Base-by-base conservation (phyloP, 2,797 vertebrate genomes). In the Cynodonichthys magdalenae region DNA sequence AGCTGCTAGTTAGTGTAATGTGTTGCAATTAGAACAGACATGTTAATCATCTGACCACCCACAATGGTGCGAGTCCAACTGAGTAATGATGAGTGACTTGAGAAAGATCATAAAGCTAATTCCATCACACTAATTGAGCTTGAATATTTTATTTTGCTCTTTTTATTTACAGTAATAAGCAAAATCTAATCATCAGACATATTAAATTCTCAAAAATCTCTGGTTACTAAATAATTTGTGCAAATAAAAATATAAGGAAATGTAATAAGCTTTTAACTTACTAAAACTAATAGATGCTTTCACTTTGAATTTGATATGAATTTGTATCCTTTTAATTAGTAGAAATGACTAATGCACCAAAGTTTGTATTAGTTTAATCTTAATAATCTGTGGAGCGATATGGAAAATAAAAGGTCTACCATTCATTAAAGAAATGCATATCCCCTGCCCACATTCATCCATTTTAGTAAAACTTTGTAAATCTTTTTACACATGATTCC, bases 1-100 rank as follows among this genome's bases (percentile, higher is more conserved):
- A 31, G 51, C 28, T 17, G 10, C n/a, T 31, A 34, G 44, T 15
- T 29, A 10, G 48, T 18, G 64, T 53, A 63, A 63, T 45, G 41
- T 49, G 53, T 41, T 39, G 17, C 53, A 28, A 49, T 39, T 39
- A 55, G 31, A 47, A 24, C 47, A 12, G 18, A 14, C 42, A 29
- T 31, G 12, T 58, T 15, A 47, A 31, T 45, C 12, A 15, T 18
- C 15, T 46, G 27, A n/a, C 55, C 44, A 47, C 44, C 61, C 52
- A 34, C 28, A 44, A 36, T 20, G 20, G 39, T 36, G 15, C n/a
- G 20, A 55, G 39, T 17, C 7, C 8, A 29, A 57, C 5, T n/a
- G 9, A 56, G 39, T 56, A 57, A 45, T 57, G 53, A 49, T 3
- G 1, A 52, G 12, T 19, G n/a, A 52, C 34, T 62, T 44, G 20